Evolutionary conservation across 2,888 invertebrate species (phyloP).

Genomic region (Rugalucina vietnamica): DNA sequence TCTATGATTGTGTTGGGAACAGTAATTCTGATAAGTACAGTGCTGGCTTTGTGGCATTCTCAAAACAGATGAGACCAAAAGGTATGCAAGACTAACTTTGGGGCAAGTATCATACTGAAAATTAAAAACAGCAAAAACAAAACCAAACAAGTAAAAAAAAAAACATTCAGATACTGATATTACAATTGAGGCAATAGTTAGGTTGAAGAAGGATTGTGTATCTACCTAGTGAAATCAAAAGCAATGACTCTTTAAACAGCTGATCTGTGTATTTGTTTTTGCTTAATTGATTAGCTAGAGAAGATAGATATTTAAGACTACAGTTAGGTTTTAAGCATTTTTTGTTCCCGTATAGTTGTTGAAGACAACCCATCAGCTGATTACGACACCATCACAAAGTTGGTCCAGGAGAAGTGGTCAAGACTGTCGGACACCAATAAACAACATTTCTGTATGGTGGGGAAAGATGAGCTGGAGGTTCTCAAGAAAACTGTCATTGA

Average conservation of each 20-base stretch:
- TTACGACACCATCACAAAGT: constrained; percentile 64
- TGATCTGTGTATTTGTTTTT: too few species aligned
- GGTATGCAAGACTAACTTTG: constrained; percentile 48
- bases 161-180: too few species aligned
- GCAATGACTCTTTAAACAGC: too few species aligned
- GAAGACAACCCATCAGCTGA: constrained; percentile 63
- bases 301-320: too few species aligned
- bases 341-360: constrained; percentile 70
- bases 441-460: constrained; percentile 54
- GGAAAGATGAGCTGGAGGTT: constrained; percentile 50
- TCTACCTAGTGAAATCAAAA: too few species aligned
- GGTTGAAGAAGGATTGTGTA: too few species aligned
- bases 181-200: too few species aligned
- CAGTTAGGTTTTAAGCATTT: too few species aligned
- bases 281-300: too few species aligned
- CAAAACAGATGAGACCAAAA: constrained; percentile 64
- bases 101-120: too few species aligned
- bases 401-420: constrained; percentile 67
- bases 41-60: constrained; percentile 64
- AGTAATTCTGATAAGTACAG: constrained; percentile 61
- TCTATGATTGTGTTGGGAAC: constrained; percentile 70
- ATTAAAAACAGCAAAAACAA: too few species aligned
- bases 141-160: too few species aligned
- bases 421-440: constrained; percentile 63
- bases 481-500: constrained; percentile 43